Conservation (phyloP, 2,888 invertebrate species). For the Tipula confusa region DNA sequence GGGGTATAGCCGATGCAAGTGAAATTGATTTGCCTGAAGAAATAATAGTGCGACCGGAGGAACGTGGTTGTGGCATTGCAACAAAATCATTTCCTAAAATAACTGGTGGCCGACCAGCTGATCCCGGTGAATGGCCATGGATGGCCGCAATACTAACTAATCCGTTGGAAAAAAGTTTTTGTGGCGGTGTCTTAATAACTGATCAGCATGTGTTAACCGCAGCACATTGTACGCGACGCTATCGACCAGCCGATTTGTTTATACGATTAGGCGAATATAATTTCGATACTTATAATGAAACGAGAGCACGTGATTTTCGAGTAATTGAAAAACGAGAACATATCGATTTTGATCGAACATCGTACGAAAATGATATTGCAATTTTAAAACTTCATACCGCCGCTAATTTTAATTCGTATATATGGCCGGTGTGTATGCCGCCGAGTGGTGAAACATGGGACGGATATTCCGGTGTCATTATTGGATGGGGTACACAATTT, state of each 20-base stretch:
- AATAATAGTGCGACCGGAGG: slow-evolving; percentile 43
- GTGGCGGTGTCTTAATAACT: slow-evolving; percentile 77
- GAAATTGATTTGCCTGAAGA: slow-evolving; percentile 37
- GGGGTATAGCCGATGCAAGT: slow-evolving; percentile 34
- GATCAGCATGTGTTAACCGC: slow-evolving; percentile 67
- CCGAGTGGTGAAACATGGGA: slow-evolving; percentile 58
- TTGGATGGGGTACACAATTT: slow-evolving; percentile 73
- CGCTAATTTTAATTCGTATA: slow-evolving; percentile 68
- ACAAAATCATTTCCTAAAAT: slow-evolving; percentile 53
- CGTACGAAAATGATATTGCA: slow-evolving; percentile 74
- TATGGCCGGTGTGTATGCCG: slow-evolving; percentile 82
- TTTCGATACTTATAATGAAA: slow-evolving; percentile 62
- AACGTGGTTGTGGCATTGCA: slow-evolving; percentile 48
- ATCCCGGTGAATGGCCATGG: slow-evolving; percentile 76
- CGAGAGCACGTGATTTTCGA: slow-evolving; percentile 64
- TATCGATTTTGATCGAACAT: slow-evolving; percentile 60
- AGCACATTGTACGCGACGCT: slow-evolving; percentile 51
- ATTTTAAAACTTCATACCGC: slow-evolving; percentile 63
- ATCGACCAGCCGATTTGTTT: slow-evolving; percentile 57
- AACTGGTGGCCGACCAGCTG: slow-evolving; percentile 60
- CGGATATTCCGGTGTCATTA: slow-evolving; percentile 61
- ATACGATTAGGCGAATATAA: slow-evolving; percentile 81
- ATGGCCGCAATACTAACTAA: slow-evolving; percentile 70
- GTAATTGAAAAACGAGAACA: slow-evolving; percentile 64
- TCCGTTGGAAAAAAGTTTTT: slow-evolving; percentile 60